Evolutionary conservation across 2,888 invertebrate genomes (phyloP).

Genomic region (Macrophya alboannulata): DNA sequence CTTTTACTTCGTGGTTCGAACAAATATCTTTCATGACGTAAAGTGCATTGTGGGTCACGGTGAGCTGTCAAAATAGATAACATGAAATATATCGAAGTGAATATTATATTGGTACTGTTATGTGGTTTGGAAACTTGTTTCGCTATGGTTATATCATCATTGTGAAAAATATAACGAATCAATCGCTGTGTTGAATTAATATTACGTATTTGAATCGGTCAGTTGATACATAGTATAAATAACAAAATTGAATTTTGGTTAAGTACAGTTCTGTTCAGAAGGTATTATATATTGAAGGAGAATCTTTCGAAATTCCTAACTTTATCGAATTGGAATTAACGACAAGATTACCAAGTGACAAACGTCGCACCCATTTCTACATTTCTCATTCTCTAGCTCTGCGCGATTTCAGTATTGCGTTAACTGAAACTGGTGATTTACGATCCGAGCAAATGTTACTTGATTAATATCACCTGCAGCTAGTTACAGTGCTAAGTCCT

Average conservation of each 20-base stretch:
- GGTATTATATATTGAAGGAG: background rate
- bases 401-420: background rate
- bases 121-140: background rate
- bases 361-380: no score
- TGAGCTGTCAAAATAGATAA: background rate
- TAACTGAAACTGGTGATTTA: background rate
- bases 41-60: background rate
- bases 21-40: background rate
- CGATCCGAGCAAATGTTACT: background rate
- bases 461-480: background rate
- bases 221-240: background rate
- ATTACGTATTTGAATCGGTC: background rate
- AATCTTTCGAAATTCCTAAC: background rate
- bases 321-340: conserved; percentile 11
- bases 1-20: background rate
- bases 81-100: background rate
- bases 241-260: background rate
- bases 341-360: background rate
- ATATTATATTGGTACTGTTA: background rate
- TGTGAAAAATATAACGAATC: background rate
- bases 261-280: background rate
- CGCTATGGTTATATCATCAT: background rate
- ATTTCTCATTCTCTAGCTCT: background rate
- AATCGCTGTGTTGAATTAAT: background rate
- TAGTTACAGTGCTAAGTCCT: background rate